Percentiles rank a stretch among this genome's conserved stretches.
Evolutionary conservation across 2,888 invertebrate genomes (phyloP).

Genomic region (Drosophila emarginata): DNA sequence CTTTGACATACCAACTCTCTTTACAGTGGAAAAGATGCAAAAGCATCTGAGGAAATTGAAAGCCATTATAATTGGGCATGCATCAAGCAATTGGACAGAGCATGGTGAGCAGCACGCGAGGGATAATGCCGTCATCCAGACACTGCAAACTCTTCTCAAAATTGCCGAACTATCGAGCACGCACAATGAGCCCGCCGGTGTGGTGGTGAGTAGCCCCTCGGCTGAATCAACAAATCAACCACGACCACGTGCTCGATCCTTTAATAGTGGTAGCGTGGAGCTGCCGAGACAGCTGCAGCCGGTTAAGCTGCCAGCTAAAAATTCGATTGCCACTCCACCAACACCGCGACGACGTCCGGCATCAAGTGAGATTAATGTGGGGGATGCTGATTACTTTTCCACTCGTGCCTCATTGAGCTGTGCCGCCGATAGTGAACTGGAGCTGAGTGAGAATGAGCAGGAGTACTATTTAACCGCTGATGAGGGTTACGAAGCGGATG

Average conservation of each 20-base stretch:
- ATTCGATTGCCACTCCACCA: conserved; percentile 63
- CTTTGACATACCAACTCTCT: conserved; percentile 17
- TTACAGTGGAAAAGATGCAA: conserved; percentile 80
- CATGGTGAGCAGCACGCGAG: conserved; percentile 75
- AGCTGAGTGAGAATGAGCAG: conserved; percentile 81
- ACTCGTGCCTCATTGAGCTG: conserved; percentile 78
- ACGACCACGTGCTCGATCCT: conserved; percentile 61
- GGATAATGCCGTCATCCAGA: conserved; percentile 79
- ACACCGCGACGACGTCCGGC: conserved; percentile 61
- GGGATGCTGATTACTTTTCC: conserved; percentile 79
- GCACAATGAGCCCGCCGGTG: conserved; percentile 63
- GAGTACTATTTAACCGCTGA: conserved; percentile 81
- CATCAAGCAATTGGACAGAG: conserved; percentile 72
- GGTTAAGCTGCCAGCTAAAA: conserved; percentile 68
- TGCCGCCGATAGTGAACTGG: conserved; percentile 79
- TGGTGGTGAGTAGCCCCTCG: conserved; percentile 59
- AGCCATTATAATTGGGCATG: conserved; percentile 76
- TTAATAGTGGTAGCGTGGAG: conserved; percentile 62
- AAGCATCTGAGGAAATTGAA: conserved; percentile 80
- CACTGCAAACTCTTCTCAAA: conserved; percentile 80
- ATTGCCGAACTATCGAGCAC: conserved; percentile 80
- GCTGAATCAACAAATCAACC: conserved; percentile 36
- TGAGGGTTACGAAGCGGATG: conserved; percentile 83
- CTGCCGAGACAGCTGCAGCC: conserved; percentile 56
- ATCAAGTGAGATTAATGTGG: conserved; percentile 64